Conservation (phyloP, 2,113 vertebrate genomes). For the Uropsilus gracilis region DNA sequence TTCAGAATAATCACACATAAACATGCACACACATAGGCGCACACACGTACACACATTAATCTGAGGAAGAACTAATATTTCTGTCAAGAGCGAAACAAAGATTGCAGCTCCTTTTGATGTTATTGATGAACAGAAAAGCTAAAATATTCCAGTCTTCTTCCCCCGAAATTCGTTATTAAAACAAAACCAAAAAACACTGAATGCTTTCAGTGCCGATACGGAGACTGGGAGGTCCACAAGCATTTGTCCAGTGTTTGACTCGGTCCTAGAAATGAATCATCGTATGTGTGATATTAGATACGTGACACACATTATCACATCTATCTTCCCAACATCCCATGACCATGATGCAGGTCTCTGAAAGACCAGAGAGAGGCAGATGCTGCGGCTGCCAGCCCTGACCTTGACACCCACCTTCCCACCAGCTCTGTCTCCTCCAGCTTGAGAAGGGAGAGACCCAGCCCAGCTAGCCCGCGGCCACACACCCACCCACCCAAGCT, state of each 20-base stretch:
- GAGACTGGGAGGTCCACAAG: too few species aligned
- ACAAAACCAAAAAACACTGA: too few species aligned
- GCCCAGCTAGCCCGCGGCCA: rapidly evolving
- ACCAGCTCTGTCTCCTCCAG: not conserved
- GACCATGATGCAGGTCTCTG: not conserved
- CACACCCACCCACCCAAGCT: too few species aligned
- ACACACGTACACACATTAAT: too few species aligned
- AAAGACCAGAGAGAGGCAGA: not conserved
- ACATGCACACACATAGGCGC: too few species aligned
- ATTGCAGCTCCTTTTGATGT: not conserved
- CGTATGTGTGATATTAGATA: not conserved
- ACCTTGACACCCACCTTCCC: too few species aligned
- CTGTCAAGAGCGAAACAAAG: not conserved
- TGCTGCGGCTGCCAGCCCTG: not conserved
- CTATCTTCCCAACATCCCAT: too few species aligned
- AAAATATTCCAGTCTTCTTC: not conserved
- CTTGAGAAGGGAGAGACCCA: not conserved
- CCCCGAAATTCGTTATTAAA: not conserved
- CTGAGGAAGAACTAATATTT: too few species aligned
- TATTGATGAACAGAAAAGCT: not conserved
- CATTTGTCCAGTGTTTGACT: too few species aligned
- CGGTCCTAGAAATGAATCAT: too few species aligned
- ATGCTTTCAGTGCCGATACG: too few species aligned
- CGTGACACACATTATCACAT: not conserved
- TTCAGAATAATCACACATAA: too few species aligned